These are phyloP conservation scores for Tachypleus tridentatus DNA, from an alignment of 1,140 invertebrate genomes.

Conservation along the genomic window DNA sequence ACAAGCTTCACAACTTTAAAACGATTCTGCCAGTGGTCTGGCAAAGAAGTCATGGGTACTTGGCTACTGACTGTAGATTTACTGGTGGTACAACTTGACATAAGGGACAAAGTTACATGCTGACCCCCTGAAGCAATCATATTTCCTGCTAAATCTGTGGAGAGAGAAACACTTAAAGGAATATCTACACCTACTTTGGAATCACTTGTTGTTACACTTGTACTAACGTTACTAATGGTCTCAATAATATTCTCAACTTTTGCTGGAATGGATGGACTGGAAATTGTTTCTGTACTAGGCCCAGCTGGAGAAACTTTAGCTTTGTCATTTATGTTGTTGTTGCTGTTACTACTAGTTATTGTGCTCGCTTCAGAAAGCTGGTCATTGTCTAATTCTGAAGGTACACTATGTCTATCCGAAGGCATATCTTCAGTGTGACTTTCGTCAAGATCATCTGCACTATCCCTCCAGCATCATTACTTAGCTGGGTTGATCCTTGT, in stretches of 20 bases:
- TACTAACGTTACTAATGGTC: background rate
- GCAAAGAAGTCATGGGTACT: conserved; percentile 6
- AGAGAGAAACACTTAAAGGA: background rate
- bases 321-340: no score
- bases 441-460: conserved; percentile 83
- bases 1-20: conserved; percentile 94
- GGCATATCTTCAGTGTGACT: conserved; percentile 69
- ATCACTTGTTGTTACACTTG: background rate
- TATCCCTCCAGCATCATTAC: conserved; percentile 77
- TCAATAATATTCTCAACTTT: background rate
- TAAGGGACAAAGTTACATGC: conserved; percentile 1
- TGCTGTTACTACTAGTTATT: no score
- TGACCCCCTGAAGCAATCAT: background rate
- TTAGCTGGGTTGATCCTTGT: conserved; percentile 49
- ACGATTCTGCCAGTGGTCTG: conserved; percentile 35
- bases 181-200: background rate
- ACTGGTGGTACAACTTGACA: conserved; percentile 3
- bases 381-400: conserved; percentile 28
- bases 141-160: background rate
- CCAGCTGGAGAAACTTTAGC: background rate
- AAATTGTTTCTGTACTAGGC: conserved; percentile 6
- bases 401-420: conserved; percentile 39
- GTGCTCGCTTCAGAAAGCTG: conserved; percentile 19
- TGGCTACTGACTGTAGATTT: background rate
- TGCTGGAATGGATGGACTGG: conserved; percentile 14